phyloP scores from a whole-genome alignment of 2,888 invertebrate genomes.

The Phytoseiulus persimilis region DNA sequence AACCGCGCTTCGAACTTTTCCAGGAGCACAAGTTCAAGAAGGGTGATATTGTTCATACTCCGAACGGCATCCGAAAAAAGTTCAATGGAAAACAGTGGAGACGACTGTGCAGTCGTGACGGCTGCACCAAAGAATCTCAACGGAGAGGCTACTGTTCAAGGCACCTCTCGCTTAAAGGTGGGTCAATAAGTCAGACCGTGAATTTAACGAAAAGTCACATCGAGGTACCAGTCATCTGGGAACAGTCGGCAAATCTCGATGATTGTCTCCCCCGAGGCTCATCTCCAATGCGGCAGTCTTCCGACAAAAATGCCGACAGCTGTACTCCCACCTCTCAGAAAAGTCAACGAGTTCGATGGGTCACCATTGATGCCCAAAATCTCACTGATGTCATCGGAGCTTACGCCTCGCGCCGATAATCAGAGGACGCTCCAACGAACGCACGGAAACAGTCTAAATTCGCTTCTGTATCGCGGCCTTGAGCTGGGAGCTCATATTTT shows the following conservation, averaged over 20 bases:
- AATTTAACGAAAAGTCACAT: too few relatives aligned
- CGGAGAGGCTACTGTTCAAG: constrained; percentile 91
- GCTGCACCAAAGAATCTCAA: constrained; percentile 94
- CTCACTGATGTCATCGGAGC: background rate
- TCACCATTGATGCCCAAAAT: background rate
- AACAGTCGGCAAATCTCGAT: too few relatives aligned
- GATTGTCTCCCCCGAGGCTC: too few relatives aligned
- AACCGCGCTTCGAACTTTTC: background rate
- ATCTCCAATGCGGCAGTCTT: too few relatives aligned
- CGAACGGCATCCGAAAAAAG: constrained; percentile 93
- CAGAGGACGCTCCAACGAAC: background rate
- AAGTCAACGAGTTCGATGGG: background rate
- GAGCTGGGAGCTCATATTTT: background rate
- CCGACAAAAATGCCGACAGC: background rate
- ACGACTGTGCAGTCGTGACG: constrained; percentile 85
- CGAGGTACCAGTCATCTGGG: background rate
- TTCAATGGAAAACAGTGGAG: constrained; percentile 99
- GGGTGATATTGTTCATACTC: constrained; percentile 87
- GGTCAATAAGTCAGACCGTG: constrained; percentile 45
- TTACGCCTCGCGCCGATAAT: background rate
- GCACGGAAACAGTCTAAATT: background rate
- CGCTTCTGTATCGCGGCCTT: background rate
- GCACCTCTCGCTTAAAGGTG: constrained; percentile 82
- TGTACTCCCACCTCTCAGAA: background rate
- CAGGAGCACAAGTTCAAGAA: constrained; percentile 77